phyloP scores from a whole-genome alignment of 2,888 invertebrate species.

The Hedychridium roseum region DNA sequence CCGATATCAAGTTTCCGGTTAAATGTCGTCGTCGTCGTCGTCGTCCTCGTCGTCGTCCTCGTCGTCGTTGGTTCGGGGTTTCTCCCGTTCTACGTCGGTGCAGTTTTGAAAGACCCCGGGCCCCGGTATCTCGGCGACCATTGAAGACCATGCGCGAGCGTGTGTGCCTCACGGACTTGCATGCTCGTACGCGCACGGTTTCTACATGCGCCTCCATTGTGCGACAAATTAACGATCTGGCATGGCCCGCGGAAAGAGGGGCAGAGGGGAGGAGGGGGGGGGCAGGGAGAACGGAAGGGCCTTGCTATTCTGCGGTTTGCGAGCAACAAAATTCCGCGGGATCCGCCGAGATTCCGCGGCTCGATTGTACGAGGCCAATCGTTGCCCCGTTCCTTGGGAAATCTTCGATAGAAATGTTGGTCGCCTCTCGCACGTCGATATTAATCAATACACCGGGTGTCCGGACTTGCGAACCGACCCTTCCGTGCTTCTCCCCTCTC shows the following conservation, averaged over 20 bases:
- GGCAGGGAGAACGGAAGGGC: too few species aligned
- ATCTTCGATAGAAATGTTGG: too few species aligned
- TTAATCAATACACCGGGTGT: too few species aligned
- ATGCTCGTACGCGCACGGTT: slow-evolving; percentile 13
- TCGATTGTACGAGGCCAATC: too few species aligned
- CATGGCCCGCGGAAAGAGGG: slow-evolving; percentile 13
- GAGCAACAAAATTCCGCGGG: too few species aligned
- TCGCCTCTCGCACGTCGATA: too few species aligned
- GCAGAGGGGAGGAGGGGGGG: background rate
- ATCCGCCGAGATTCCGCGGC: too few species aligned
- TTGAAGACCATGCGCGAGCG: slow-evolving; percentile 31
- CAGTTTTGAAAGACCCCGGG: slow-evolving; percentile 32
- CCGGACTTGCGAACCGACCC: too few species aligned
- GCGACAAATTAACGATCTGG: slow-evolving; percentile 42
- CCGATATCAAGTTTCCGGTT: slow-evolving; percentile 46
- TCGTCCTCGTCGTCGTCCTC: background rate
- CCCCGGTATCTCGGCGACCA: slow-evolving; percentile 1
- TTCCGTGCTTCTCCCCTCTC: too few species aligned
- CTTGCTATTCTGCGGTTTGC: too few species aligned
- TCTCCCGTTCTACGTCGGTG: slow-evolving; percentile 15
- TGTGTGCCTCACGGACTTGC: slow-evolving; percentile 10
- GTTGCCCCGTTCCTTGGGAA: too few species aligned
- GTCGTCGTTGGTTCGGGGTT: background rate
- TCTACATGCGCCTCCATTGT: slow-evolving; percentile 26
- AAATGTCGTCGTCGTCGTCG: slow-evolving; percentile 36